These are phyloP conservation scores for Sceloporus tristichus DNA, from an alignment of 2,113 vertebrate genomes.

Conservation along the genomic window DNA sequence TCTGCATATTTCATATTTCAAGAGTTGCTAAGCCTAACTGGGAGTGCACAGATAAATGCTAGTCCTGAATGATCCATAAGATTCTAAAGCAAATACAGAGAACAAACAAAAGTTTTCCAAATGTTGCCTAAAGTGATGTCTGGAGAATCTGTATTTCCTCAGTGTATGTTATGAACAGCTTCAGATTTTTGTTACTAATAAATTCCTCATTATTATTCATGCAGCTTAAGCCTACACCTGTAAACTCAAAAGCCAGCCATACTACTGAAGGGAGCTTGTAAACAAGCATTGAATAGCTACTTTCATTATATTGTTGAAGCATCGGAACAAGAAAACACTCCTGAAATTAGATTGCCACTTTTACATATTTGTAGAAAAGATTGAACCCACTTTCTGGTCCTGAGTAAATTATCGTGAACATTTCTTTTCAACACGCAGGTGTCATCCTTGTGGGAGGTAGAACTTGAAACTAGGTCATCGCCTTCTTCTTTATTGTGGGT, in stretches of 20 bases:
- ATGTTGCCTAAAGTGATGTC: background rate
- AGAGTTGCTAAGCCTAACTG: too few relatives aligned
- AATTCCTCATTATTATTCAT: background rate
- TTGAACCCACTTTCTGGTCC: background rate
- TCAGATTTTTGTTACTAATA: background rate
- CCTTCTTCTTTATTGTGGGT: background rate
- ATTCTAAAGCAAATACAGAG: background rate
- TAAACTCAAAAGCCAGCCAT: background rate
- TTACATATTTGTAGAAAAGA: background rate
- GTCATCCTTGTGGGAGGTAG: background rate
- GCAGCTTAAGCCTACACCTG: background rate
- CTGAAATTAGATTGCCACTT: background rate
- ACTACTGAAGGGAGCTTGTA: background rate
- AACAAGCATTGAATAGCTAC: background rate
- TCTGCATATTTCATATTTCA: too few relatives aligned
- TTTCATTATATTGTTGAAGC: background rate
- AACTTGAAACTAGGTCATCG: slow-evolving; percentile 20
- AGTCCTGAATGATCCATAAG: background rate
- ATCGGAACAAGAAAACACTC: background rate
- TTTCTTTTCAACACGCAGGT: background rate
- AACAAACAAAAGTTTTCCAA: background rate
- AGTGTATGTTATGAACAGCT: background rate
- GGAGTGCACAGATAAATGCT: background rate
- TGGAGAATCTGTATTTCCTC: background rate
- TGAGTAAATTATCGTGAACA: background rate